Evolutionary conservation across 2,113 vertebrate genomes (phyloP), one percentile per base, ranked within the genome.

Genomic region (Ia io): DNA sequence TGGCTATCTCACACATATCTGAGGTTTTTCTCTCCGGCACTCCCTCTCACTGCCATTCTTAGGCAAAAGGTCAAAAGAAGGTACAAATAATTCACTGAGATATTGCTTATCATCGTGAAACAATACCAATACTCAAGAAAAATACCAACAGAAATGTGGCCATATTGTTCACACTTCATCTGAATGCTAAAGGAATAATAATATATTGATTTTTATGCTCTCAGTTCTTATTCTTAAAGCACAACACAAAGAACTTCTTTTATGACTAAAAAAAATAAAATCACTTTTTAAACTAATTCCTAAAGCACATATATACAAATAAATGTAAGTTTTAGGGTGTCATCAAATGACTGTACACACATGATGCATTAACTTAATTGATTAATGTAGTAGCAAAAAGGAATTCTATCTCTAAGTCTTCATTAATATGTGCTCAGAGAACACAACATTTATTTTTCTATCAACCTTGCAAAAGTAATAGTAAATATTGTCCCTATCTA

Each of bases 391-490:
- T 40, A 93, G 35, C 47, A 59, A 4, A 84, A 12, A 89, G 70
- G 6, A 67, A 44, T 76, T 47, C 40, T 70, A 78, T 47, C 69
- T 40, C 40, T 83, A 87, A 87, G 32, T 32, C 6, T 12, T 22
- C 42, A 92, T 83, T 91, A 78, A 77, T 71, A 76, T 84, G 37
- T 40, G 44, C 23, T 77, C 51, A 88, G 37, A 93, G 84, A 84
- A 97, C 32, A 96, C 2, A 90, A 91, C 6, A 85, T 49, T 91
- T 49, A 97, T 67, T 84, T 94, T 73, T 73, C 28, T 40, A 18
- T 77, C 42, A 94, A 87, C 14, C 47, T 84, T 14, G 61, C 20
- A 89, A 70, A 88, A 77, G 76, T 30, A 42, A 56, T 6, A 78
- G 32, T 49, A 47, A 87, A 30, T 73, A 80, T 3, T 35, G 28